Conservation (phyloP, 2,888 invertebrate species). For the Amblyjoppa proteus region DNA sequence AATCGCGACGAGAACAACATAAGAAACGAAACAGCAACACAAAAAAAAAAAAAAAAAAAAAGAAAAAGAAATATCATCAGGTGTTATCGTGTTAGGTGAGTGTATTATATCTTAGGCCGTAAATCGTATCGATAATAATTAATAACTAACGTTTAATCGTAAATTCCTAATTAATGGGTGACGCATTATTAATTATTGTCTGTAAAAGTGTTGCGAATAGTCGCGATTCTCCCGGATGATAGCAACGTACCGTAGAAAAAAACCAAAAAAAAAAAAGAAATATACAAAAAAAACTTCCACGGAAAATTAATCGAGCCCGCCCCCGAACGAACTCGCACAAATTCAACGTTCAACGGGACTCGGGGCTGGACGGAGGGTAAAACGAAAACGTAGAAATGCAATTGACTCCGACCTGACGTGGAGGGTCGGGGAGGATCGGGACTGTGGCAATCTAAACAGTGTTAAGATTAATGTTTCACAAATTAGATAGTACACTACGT, state of each 20-base stretch:
- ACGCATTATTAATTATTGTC: conserved; percentile 64
- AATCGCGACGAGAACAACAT: conserved; percentile 24
- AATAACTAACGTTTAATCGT: conserved; percentile 79
- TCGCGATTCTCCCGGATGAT: conserved; percentile 38
- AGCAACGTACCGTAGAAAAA: not conserved
- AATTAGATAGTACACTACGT: conserved; percentile 64
- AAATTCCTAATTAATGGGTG: conserved; percentile 63
- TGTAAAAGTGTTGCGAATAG: conserved; percentile 50
- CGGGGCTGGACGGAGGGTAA: not conserved
- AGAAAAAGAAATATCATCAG: conserved; percentile 77
- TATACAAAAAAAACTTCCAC: not conserved
- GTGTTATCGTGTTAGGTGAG: conserved; percentile 79
- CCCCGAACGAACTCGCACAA: not conserved
- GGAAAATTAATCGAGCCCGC: not conserved
- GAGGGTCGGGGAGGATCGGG: conserved; percentile 47
- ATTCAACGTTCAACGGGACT: conserved; percentile 7
- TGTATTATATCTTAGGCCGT: conserved; percentile 81
- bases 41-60: conserved; percentile 14
- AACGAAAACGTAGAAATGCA: conserved; percentile 22
- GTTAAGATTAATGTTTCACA: conserved; percentile 68
- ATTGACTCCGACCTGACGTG: not conserved
- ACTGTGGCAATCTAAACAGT: conserved; percentile 61
- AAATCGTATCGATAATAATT: conserved; percentile 80
- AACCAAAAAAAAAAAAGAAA: not conserved
- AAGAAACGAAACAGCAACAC: conserved; percentile 18